Base-by-base conservation (phyloP, 1,140 invertebrate genomes). In the Cyclina sinensis region DNA sequence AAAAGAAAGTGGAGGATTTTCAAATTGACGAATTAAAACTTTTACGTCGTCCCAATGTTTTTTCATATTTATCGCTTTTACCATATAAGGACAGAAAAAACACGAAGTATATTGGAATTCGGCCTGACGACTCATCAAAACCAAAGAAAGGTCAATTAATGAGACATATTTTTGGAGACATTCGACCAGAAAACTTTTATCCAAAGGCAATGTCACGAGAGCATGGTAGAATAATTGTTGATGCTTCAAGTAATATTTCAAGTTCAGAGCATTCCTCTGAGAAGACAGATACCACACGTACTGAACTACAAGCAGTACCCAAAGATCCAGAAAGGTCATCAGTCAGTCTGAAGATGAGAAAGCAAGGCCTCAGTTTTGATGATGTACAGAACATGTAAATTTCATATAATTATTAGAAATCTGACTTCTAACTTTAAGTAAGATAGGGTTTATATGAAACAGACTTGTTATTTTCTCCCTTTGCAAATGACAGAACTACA, bases 161-260 rank as follows among this genome's bases (percentile, higher is more conserved):
- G 86, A 88, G 73, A 73, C 86, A 88, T 48, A 83, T 88, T 39
- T 88, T 88, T 48, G 86, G 86, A 12, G 68, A 83, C 39, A 37
- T 88, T 3, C 81, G 73, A 24, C 65, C 48, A n/a, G 86, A 88
- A 46, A 79, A 88, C 24, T 88, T 74, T 32, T 88, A 88, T 59
- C 65, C 79, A 14, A n/a, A 32, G 12, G 30, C 21, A 32, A 74
- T 24, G 16, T 24, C 46, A 32, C 9, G 21, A 16, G 37, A 43
- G 18, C 27, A 35, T 4, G 24, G 32, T 9, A 48, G 39, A 43
- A 24, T 79, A 21, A 65, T 80, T n/a, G 65, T 32, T 59, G 70
- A 74, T 24, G 48, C 32, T 51, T 43, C 68, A 30, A 4, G 2
- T 30, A 73, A 32, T 43, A 24, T 11, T 24, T 54, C 62, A 35